These are phyloP conservation scores for Beris morrisii DNA, from an alignment of 2,888 invertebrate species.

Conservation along the genomic window DNA sequence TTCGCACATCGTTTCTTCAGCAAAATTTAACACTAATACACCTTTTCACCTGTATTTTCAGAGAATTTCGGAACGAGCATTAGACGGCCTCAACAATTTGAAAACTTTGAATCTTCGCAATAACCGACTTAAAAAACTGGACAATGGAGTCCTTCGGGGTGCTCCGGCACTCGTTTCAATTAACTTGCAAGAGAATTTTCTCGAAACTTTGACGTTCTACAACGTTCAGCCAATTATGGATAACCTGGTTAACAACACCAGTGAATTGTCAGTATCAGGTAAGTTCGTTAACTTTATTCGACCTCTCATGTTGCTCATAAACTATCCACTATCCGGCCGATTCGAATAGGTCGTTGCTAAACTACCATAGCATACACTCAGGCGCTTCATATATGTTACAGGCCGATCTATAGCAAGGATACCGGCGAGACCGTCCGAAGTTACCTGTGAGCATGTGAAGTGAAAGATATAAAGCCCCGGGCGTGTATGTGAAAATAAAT, in stretches of 20 bases:
- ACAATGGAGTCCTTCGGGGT: conserved; percentile 72
- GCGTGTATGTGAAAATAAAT: conserved; percentile 21
- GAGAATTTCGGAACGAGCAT: conserved; percentile 74
- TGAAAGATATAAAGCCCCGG: conserved; percentile 2
- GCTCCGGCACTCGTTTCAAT: conserved; percentile 71
- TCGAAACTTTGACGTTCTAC: conserved; percentile 75
- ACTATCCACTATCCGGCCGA: background rate
- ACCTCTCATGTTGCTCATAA: conserved; percentile 2
- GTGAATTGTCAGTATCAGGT: conserved; percentile 78
- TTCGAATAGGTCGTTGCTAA: background rate
- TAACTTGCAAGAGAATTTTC: conserved; percentile 75
- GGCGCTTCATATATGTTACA: background rate
- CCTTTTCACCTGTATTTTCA: conserved; percentile 46
- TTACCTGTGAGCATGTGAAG: background rate
- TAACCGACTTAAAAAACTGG: conserved; percentile 73
- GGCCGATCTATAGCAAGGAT: too few relatives aligned
- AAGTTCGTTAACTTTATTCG: conserved; percentile 49
- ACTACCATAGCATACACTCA: background rate
- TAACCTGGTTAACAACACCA: conserved; percentile 73
- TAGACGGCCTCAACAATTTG: conserved; percentile 74
- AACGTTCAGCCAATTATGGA: conserved; percentile 76
- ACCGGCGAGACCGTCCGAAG: background rate
- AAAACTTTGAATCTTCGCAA: conserved; percentile 72
- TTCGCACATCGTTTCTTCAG: too few relatives aligned
- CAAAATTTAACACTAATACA: too few relatives aligned